Percentiles rank a stretch among this genome's conserved stretches.
Conservation (phyloP, 2,797 vertebrate genomes). For the Craterocephalus amniculus region DNA sequence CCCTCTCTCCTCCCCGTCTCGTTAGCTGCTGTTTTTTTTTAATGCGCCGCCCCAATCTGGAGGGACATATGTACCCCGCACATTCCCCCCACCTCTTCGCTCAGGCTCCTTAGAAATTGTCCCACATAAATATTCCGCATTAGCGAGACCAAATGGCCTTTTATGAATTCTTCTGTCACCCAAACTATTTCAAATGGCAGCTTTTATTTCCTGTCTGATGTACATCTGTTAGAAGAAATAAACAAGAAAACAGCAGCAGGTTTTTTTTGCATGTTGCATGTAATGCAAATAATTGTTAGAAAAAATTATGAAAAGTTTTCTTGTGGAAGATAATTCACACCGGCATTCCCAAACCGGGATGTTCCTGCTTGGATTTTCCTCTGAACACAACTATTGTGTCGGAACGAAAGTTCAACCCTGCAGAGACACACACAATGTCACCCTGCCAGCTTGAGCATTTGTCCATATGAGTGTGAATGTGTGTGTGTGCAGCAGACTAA, state of each 20-base stretch:
- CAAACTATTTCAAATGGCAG: slow-evolving; percentile 57
- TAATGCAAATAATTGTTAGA: background rate
- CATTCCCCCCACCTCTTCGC: slow-evolving; percentile 21
- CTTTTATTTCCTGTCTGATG: slow-evolving; percentile 69
- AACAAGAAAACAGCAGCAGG: slow-evolving; percentile 58
- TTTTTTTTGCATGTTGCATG: slow-evolving; percentile 31
- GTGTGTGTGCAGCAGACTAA: slow-evolving; percentile 38
- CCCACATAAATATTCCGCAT: slow-evolving; percentile 76
- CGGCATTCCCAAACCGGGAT: slow-evolving; percentile 32
- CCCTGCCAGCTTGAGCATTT: slow-evolving; percentile 62
- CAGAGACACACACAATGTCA: slow-evolving; percentile 70
- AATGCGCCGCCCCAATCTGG: slow-evolving; percentile 72
- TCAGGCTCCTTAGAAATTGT: slow-evolving; percentile 70
- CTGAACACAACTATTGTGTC: slow-evolving; percentile 56
- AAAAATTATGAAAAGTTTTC: background rate
- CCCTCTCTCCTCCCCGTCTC: slow-evolving; percentile 55
- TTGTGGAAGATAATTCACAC: background rate
- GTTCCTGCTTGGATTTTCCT: slow-evolving; percentile 44
- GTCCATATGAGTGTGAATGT: slow-evolving; percentile 41
- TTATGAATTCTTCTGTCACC: slow-evolving; percentile 78
- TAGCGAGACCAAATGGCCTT: slow-evolving; percentile 76
- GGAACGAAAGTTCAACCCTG: slow-evolving; percentile 27
- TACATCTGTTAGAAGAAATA: slow-evolving; percentile 73
- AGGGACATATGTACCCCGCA: slow-evolving; percentile 71
- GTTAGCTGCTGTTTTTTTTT: slow-evolving; percentile 72